Evolutionary conservation across 1,140 invertebrate genomes (phyloP).

Genomic region (Zaprionus gabonicus): DNA sequence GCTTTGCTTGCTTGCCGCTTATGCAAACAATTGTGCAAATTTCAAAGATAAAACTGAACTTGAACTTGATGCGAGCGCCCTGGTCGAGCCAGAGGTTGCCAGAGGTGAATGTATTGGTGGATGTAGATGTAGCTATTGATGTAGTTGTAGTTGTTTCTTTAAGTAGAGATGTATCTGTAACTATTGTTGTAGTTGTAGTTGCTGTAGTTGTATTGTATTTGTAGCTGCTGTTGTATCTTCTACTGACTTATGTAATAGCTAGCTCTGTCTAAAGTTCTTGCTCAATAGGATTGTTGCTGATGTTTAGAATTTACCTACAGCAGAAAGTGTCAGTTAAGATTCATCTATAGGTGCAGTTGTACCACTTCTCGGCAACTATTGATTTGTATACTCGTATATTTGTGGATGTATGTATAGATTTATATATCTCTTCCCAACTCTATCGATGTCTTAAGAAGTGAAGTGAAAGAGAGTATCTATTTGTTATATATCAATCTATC

Average conservation of each 20-base stretch:
- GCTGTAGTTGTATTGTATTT: not conserved
- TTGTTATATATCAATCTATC: not conserved
- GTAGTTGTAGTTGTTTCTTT: not conserved
- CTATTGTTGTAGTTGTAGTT: not conserved
- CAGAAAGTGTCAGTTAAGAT: not conserved
- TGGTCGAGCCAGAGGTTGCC: not conserved
- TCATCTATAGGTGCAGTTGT: not conserved
- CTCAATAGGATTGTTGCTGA: not conserved
- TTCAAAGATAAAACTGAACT: slow-evolving; percentile 49
- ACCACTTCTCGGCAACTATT: no score
- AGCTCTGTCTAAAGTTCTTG: not conserved
- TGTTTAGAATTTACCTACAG: not conserved
- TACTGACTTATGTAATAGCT: not conserved
- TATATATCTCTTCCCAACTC: no score
- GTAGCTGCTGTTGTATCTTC: not conserved
- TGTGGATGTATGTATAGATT: not conserved
- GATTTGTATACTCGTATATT: no score
- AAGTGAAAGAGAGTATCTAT: not conserved
- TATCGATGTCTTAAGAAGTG: not conserved
- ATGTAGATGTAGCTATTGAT: slow-evolving; percentile 5
- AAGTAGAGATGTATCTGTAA: not conserved
- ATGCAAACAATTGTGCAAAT: slow-evolving; percentile 61
- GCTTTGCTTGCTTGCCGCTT: slow-evolving; percentile 51
- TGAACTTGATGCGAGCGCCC: slow-evolving; percentile 38
- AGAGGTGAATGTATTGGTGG: not conserved